Evolutionary conservation across 2,888 invertebrate species (phyloP).

Genomic region (Eupithecia inturbata): DNA sequence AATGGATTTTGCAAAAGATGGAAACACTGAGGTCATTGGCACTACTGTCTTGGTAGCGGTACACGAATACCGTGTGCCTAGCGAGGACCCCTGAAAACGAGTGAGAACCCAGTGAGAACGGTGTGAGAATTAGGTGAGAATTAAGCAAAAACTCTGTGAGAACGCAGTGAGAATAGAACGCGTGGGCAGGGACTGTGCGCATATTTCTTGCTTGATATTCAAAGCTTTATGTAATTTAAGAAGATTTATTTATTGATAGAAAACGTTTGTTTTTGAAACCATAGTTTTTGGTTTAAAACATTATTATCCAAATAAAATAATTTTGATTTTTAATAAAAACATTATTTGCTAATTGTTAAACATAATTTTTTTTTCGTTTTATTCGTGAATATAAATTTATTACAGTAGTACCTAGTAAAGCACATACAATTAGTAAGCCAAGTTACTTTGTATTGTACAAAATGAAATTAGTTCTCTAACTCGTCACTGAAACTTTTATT

Average conservation of each 20-base stretch:
- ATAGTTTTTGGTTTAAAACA: not conserved
- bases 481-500: not conserved
- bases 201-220: not conserved
- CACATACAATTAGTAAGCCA: not conserved
- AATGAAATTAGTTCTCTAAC: slow-evolving; percentile 1
- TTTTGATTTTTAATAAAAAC: not conserved
- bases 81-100: slow-evolving; percentile 81
- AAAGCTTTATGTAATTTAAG: not conserved
- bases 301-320: not conserved
- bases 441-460: not conserved
- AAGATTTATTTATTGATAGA: not conserved
- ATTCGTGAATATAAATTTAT: not conserved
- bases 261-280: not conserved
- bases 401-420: not conserved
- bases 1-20: slow-evolving; percentile 83
- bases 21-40: slow-evolving; percentile 81
- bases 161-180: slow-evolving; percentile 10
- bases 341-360: not conserved
- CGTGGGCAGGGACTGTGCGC: not conserved
- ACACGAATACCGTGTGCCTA: slow-evolving; percentile 81
- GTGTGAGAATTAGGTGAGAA: slow-evolving; percentile 25
- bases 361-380: not conserved
- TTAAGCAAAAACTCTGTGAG: slow-evolving; percentile 6
- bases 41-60: slow-evolving; percentile 81
- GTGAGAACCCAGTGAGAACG: slow-evolving; percentile 40